A percentile compares a stretch with the other conserved stretches of the same genome.
Evolutionary conservation across 2,113 vertebrate species (phyloP).

Genomic region (Pyrgilauda ruficollis): DNA sequence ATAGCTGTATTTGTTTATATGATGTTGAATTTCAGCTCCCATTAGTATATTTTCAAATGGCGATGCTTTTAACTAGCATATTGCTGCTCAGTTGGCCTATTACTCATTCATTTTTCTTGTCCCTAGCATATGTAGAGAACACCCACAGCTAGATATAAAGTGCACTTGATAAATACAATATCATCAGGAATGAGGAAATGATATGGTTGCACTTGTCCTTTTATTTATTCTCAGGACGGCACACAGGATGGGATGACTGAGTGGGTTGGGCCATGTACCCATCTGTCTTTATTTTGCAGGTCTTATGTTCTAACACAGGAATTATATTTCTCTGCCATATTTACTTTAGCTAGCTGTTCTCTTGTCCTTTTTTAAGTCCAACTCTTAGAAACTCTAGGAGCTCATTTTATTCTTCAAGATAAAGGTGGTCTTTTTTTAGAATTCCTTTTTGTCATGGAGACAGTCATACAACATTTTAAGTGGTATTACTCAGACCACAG

Average conservation of each 20-base stretch:
- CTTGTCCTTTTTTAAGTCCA: not conserved
- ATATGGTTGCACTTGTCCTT: not conserved
- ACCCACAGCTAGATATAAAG: constrained; percentile 12
- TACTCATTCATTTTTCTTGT: constrained; percentile 30
- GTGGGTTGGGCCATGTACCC: constrained; percentile 1
- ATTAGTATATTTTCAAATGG: constrained; percentile 11
- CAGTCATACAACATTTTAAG: not conserved
- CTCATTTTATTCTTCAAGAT: not conserved
- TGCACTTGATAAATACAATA: constrained; percentile 15
- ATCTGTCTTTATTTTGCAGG: constrained; percentile 45
- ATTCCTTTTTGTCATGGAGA: not conserved
- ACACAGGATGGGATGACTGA: constrained; percentile 30
- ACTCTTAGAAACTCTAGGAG: not conserved
- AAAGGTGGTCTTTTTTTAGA: not conserved
- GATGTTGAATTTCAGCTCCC: not conserved
- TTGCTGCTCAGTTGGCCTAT: not conserved
- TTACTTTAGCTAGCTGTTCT: not conserved
- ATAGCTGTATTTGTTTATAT: not conserved
- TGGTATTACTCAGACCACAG: not conserved
- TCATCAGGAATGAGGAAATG: constrained; percentile 1
- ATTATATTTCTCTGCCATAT: not conserved
- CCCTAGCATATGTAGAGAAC: not conserved
- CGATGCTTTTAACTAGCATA: not conserved
- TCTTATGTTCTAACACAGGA: not conserved
- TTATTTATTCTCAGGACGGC: not conserved